phyloP scores from a whole-genome alignment of 1,140 invertebrate species.

The Bacillus rossius region DNA sequence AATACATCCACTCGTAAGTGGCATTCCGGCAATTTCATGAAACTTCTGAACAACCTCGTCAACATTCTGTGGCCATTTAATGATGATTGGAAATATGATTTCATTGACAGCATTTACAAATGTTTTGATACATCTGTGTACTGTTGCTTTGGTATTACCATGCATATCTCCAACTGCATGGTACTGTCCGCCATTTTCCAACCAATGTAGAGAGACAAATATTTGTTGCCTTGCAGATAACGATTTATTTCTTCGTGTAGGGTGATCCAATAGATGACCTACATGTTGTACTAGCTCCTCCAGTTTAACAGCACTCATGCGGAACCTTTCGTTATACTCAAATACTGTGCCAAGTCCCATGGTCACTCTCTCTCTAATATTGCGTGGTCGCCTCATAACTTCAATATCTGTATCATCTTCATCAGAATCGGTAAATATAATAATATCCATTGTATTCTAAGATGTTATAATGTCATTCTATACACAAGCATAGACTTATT shows the following conservation, averaged over 20 bases:
- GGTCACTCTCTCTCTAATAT: no score
- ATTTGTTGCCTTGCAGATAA: slow-evolving; percentile 20
- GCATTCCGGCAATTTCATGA: not conserved
- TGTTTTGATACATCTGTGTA: slow-evolving; percentile 14
- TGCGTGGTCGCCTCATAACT: no score
- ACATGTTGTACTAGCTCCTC: slow-evolving; percentile 10
- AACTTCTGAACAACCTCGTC: slow-evolving; percentile 9
- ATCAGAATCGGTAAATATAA: no score
- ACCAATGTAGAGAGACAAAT: slow-evolving; percentile 20
- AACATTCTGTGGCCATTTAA: slow-evolving; percentile 18
- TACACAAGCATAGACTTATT: no score
- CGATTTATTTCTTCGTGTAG: slow-evolving; percentile 16
- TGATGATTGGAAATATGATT: slow-evolving; percentile 15
- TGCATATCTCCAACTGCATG: slow-evolving; percentile 22
- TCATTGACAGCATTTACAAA: slow-evolving; percentile 16
- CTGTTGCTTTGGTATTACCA: slow-evolving; percentile 23
- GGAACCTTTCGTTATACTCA: slow-evolving; percentile 1
- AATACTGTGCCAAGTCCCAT: no score
- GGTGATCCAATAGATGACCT: slow-evolving; percentile 11
- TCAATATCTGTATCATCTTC: no score
- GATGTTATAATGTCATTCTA: no score
- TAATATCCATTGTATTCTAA: no score
- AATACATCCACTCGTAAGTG: no score
- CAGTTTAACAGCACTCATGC: slow-evolving; percentile 4
- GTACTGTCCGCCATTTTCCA: slow-evolving; percentile 24